These are phyloP conservation scores for Lontra canadensis DNA, from an alignment of 2,113 vertebrate genomes.

Conservation along the genomic window DNA sequence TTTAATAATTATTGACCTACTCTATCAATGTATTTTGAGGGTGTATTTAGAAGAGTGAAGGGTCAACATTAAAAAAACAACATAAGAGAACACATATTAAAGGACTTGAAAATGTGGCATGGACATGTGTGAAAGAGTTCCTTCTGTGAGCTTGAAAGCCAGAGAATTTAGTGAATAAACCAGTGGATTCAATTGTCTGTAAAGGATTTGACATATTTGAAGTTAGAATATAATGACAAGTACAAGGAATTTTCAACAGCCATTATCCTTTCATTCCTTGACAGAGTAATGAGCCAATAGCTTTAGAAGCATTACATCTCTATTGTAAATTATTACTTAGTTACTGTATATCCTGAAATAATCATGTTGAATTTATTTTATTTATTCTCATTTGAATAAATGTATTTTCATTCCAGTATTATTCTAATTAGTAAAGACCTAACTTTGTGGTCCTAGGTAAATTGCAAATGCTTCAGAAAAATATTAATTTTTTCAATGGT, in stretches of 20 bases:
- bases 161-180: neutral
- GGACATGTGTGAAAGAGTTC: neutral
- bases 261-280: slow-evolving; percentile 16
- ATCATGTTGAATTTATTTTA: slow-evolving; percentile 14
- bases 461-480: neutral
- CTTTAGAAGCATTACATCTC: slow-evolving; percentile 4
- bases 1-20: neutral
- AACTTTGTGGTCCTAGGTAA: neutral
- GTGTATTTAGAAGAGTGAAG: neutral
- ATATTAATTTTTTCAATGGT: neutral
- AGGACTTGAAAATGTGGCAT: neutral
- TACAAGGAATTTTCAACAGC: neutral
- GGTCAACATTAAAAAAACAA: neutral
- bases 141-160: neutral
- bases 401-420: slow-evolving; percentile 21
- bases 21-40: neutral
- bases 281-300: slow-evolving; percentile 23
- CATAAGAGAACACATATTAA: neutral
- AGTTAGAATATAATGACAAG: slow-evolving; percentile 1
- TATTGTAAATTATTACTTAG: slow-evolving; percentile 36
- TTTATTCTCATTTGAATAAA: slow-evolving; percentile 54
- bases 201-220: slow-evolving; percentile 14
- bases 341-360: slow-evolving; percentile 8
- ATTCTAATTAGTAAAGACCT: neutral
- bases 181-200: neutral